Percentiles rank a stretch among this genome's conserved stretches.
These are phyloP conservation scores for Aphelocoma californica DNA, from an alignment of 2,797 vertebrate genomes.

Conservation along the genomic window DNA sequence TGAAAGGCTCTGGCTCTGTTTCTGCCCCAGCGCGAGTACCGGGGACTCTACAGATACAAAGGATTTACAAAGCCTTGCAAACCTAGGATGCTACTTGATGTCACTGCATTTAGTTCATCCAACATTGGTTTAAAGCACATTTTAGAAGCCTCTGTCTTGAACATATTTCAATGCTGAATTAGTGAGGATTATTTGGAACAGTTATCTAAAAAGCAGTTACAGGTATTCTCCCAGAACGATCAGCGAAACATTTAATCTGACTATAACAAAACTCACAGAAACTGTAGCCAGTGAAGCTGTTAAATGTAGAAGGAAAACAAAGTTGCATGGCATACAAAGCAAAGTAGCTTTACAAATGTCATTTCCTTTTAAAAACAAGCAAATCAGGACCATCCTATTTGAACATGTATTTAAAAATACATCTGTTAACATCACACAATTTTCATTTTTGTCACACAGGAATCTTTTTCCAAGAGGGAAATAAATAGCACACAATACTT, in stretches of 20 bases:
- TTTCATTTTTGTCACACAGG: constrained; percentile 67
- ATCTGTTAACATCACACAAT: constrained; percentile 62
- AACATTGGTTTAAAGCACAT: not conserved
- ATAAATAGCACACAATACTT: constrained; percentile 69
- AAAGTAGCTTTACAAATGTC: constrained; percentile 63
- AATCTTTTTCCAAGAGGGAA: constrained; percentile 62
- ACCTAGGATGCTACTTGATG: not conserved
- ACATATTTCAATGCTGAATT: constrained; percentile 57
- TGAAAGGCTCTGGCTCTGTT: not conserved
- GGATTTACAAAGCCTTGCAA: not conserved
- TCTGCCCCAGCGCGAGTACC: fast-evolving
- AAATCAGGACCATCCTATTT: constrained; percentile 54
- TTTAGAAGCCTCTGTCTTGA: constrained; percentile 60
- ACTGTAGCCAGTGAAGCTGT: constrained; percentile 39
- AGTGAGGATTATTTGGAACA: constrained; percentile 38
- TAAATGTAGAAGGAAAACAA: constrained; percentile 60
- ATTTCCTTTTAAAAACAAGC: constrained; percentile 66
- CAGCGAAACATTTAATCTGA: constrained; percentile 59
- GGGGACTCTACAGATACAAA: fast-evolving
- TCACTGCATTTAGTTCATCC: not conserved
- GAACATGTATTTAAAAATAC: constrained; percentile 66
- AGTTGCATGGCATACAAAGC: constrained; percentile 25
- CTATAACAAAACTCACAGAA: constrained; percentile 58
- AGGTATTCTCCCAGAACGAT: constrained; percentile 56
- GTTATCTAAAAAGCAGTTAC: constrained; percentile 51